Evolutionary conservation across 2,797 vertebrate genomes (phyloP).

Genomic region (Falco novaeseelandiae): DNA sequence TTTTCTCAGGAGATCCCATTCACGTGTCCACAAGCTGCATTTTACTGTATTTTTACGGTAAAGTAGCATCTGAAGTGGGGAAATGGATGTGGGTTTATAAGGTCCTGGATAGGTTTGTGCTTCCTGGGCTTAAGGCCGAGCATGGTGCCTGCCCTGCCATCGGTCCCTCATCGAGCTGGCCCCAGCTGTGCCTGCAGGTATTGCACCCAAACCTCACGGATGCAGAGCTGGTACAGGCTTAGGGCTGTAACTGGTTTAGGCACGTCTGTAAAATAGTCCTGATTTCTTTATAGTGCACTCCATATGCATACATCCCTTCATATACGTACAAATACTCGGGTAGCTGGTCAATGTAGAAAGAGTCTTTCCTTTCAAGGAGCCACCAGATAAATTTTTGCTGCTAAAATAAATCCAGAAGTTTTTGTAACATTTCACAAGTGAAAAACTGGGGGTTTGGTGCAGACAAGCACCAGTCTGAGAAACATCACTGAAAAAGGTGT

Average conservation of each 20-base stretch:
- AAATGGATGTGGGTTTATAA: background rate
- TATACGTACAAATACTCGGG: background rate
- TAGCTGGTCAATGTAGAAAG: background rate
- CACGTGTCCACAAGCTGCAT: background rate
- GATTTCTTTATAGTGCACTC: background rate
- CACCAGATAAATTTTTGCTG: background rate
- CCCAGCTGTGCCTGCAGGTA: background rate
- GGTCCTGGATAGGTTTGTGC: background rate
- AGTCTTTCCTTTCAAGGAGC: background rate
- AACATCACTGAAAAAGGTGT: background rate
- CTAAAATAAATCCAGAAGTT: background rate
- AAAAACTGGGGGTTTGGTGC: background rate
- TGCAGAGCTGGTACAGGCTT: background rate
- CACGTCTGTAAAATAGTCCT: background rate
- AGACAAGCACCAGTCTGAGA: background rate
- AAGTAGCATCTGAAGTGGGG: background rate
- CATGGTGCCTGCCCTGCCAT: background rate
- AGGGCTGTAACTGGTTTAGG: background rate
- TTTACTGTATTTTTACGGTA: background rate
- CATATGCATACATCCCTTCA: accelerated
- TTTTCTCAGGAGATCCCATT: background rate
- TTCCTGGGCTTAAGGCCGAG: background rate
- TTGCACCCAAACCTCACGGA: background rate
- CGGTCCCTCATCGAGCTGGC: background rate
- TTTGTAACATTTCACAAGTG: background rate